phyloP scores from a whole-genome alignment of 92 coral and sea anemone species.

The Desmophyllum pertusum region DNA sequence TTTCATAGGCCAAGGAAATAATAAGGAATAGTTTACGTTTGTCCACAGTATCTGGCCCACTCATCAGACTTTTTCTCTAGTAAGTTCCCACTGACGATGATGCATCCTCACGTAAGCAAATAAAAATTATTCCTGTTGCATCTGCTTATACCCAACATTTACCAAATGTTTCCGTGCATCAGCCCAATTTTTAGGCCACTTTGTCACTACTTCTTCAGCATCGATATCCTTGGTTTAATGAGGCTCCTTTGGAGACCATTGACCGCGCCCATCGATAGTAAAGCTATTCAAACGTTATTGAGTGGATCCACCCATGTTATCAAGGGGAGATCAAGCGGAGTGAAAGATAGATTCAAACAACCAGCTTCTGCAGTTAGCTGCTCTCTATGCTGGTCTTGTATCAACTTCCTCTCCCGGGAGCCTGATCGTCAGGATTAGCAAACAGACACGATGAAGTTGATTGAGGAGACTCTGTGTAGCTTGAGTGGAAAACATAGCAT shows the following conservation, averaged over 20 bases:
- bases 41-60: slow-evolving; percentile 64
- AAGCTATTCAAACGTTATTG: slow-evolving; percentile 4
- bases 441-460: not conserved
- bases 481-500: slow-evolving; percentile 14
- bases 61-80: slow-evolving; percentile 19
- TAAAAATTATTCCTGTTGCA: slow-evolving; percentile 17
- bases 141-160: slow-evolving; percentile 18
- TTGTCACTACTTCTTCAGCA: slow-evolving; percentile 5
- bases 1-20: slow-evolving; percentile 66
- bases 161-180: slow-evolving; percentile 16
- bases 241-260: slow-evolving; percentile 15
- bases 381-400: slow-evolving; percentile 10
- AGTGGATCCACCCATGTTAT: slow-evolving; percentile 27
- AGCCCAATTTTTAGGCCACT: slow-evolving; percentile 26
- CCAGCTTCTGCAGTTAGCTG: slow-evolving; percentile 24
- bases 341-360: slow-evolving; percentile 4
- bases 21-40: slow-evolving; percentile 49
- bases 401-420: slow-evolving; percentile 4
- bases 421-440: slow-evolving; percentile 1
- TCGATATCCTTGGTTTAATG: slow-evolving; percentile 9
- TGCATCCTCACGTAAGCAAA: slow-evolving; percentile 7
- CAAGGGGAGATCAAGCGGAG: slow-evolving; percentile 18
- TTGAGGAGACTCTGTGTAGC: not conserved
- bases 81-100: not conserved
- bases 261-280: slow-evolving; percentile 7